Conservation (phyloP, 2,113 vertebrate species). For the Apistogramma diplotaenia region DNA sequence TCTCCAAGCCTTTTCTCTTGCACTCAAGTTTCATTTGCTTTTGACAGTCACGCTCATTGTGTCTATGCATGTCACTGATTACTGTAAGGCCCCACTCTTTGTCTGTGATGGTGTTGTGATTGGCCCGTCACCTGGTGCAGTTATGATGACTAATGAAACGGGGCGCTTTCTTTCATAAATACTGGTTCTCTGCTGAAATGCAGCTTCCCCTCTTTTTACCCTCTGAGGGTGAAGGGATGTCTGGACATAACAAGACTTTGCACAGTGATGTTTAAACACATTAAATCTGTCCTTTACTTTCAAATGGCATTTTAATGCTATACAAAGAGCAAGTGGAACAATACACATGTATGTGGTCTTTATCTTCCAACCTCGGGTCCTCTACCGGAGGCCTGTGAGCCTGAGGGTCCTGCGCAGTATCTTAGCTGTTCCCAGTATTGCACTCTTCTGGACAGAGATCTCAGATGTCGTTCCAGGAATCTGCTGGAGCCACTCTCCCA, state of each 20-base stretch:
- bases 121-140: background rate
- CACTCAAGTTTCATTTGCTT: background rate
- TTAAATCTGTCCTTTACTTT: background rate
- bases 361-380: too few relatives aligned
- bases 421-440: too few relatives aligned
- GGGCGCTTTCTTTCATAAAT: background rate
- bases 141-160: background rate
- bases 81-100: background rate
- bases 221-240: background rate
- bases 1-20: conserved; percentile 16
- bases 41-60: conserved; percentile 9
- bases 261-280: background rate
- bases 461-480: too few relatives aligned
- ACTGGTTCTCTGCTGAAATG: background rate
- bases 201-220: background rate
- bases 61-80: conserved; percentile 1
- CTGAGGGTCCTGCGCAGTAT: too few relatives aligned
- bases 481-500: too few relatives aligned
- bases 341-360: background rate
- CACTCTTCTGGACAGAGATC: too few relatives aligned
- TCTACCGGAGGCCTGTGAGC: too few relatives aligned
- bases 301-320: background rate
- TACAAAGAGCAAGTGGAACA: background rate
- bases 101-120: conserved; percentile 19
- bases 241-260: background rate